Base-by-base conservation (phyloP, 2,888 invertebrate species). In the Byasa hedistus region DNA sequence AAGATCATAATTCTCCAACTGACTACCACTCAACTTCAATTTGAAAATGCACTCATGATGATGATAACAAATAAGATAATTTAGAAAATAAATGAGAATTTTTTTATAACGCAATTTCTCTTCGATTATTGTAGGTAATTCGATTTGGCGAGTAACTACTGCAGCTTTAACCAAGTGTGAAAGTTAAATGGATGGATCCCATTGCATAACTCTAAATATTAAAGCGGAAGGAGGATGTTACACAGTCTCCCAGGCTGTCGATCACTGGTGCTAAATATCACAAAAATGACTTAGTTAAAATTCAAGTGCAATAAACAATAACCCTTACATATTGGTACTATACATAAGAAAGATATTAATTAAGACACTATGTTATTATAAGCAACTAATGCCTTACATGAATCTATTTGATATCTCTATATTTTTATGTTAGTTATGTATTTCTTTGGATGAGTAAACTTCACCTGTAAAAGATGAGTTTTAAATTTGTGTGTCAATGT, bases 141-240 rank as follows among this genome's bases (percentile, higher is more conserved):
- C 15, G 15, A 39, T 39, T 39, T 15, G 39, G 39, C 12, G 39
- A 39, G 15, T 48, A 48, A 48, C 48, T 77, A 79, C 71, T 72
- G 68, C 71, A 75, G 73, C 72, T 72, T 73, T 72, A 75, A 52
- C 44, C 69, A 73, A 75, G 73, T 74, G 73, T 76, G 82, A 79
- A 79, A 83, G 79, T 77, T 79, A 76, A 75, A 79, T 87, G 89
- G 89, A 88, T 87, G 87, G 89, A 88, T 83, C 84, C 48, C 80
- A 84, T 86, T 87, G 82, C 82, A 77, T 72, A 71, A 75, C 76
- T 75, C 77, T 75, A 79, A 79, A 73, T 74, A 73, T 77, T 80
- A 78, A 77, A 83, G 79, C 80, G 80, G 79, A 80, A 80, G 78
- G 78, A 80, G 76, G 80, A 82, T 82, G 81, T 79, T 75, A 77